phyloP scores from a whole-genome alignment of 2,797 vertebrate genomes.

The Syngnathus acus region DNA sequence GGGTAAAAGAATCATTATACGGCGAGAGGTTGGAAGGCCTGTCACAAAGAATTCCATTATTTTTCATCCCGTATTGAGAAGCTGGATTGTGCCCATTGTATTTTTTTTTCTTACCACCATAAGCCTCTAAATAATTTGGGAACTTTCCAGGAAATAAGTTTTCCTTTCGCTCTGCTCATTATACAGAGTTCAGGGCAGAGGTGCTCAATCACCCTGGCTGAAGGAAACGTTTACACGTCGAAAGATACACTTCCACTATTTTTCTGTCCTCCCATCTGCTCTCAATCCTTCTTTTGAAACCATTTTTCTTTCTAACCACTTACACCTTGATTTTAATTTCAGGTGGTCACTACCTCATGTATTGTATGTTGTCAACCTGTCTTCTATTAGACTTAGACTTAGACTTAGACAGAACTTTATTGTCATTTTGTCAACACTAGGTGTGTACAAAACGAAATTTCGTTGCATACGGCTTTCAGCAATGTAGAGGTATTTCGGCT shows the following conservation, averaged over 20 bases:
- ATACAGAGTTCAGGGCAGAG: conserved; percentile 72
- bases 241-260: conserved; percentile 46
- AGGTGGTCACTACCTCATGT: neutral
- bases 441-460: too few species aligned
- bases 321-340: neutral
- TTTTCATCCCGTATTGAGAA: conserved; percentile 75
- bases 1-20: conserved; percentile 71
- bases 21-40: conserved; percentile 70
- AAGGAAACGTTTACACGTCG: conserved; percentile 65
- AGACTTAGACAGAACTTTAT: too few species aligned
- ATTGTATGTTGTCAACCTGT: conserved; percentile 2
- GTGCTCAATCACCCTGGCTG: conserved; percentile 69
- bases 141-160: conserved; percentile 74
- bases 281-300: conserved; percentile 35
- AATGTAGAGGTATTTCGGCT: too few species aligned
- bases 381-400: too few species aligned
- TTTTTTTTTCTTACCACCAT: conserved; percentile 59
- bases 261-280: conserved; percentile 53
- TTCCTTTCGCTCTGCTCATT: conserved; percentile 69
- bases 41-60: conserved; percentile 81
- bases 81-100: conserved; percentile 77
- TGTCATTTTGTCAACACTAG: too few species aligned
- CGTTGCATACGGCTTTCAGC: too few species aligned
- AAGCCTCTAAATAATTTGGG: conserved; percentile 77
- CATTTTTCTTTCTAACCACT: conserved; percentile 37